A percentile compares a stretch with the other conserved stretches of the same genome.
Evolutionary conservation across 2,888 invertebrate genomes (phyloP).

Genomic region (Seira sanloemensis): DNA sequence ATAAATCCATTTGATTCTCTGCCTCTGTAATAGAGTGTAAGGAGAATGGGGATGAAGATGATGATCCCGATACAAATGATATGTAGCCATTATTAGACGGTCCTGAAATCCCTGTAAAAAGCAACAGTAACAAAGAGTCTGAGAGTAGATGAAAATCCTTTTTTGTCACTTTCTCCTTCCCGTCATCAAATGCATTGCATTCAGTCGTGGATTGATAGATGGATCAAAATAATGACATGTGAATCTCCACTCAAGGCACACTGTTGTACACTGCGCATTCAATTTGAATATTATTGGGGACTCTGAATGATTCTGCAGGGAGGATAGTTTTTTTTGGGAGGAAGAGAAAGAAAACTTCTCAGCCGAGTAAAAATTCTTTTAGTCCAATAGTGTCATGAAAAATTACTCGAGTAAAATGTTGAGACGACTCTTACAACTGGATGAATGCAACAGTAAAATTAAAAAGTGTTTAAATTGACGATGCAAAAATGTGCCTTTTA

Average conservation of each 20-base stretch:
- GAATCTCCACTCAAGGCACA: slow-evolving; percentile 16
- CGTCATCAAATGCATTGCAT: slow-evolving; percentile 8
- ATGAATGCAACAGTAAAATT: too few relatives aligned
- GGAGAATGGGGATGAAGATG: slow-evolving; percentile 36
- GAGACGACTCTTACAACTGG: too few relatives aligned
- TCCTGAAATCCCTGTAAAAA: not conserved
- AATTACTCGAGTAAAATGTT: too few relatives aligned
- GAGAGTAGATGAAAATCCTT: slow-evolving; percentile 46
- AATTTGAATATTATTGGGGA: not conserved
- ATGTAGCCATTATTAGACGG: slow-evolving; percentile 7
- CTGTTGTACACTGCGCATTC: not conserved
- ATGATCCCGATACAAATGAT: slow-evolving; percentile 63
- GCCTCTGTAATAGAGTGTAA: not conserved
- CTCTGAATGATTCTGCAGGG: not conserved
- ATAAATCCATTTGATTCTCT: slow-evolving; percentile 19
- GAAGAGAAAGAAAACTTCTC: too few relatives aligned
- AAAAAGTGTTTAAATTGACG: too few relatives aligned
- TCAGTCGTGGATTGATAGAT: slow-evolving; percentile 9
- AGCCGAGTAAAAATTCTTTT: too few relatives aligned
- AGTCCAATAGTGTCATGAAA: too few relatives aligned
- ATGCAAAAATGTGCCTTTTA: too few relatives aligned
- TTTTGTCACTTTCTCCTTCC: slow-evolving; percentile 44
- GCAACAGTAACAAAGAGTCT: slow-evolving; percentile 48
- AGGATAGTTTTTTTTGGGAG: too few relatives aligned
- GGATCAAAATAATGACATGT: slow-evolving; percentile 13